Conservation (phyloP, 2,797 vertebrate genomes). For the Lepidocolaptes lacrymiger region DNA sequence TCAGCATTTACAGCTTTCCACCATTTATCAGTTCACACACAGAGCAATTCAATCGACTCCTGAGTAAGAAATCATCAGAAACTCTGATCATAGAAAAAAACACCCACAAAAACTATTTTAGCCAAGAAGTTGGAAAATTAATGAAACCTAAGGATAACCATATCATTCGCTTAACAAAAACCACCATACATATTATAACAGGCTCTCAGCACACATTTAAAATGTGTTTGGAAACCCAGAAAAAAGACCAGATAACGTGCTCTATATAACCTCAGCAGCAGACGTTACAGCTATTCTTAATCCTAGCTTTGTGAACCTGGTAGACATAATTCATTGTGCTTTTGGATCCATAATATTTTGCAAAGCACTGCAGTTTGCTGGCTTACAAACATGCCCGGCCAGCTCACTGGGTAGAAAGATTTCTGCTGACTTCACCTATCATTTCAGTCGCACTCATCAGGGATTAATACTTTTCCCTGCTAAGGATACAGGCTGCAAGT, state of each 20-base stretch:
- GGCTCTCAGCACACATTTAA: background rate
- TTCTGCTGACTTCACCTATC: conserved; percentile 56
- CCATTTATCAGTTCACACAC: background rate
- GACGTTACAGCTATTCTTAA: background rate
- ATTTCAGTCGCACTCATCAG: conserved; percentile 22
- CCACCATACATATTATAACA: background rate
- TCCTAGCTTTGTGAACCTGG: conserved; percentile 36
- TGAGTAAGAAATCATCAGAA: background rate
- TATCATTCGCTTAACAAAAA: background rate
- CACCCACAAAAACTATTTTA: background rate
- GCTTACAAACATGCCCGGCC: background rate
- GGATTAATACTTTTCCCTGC: conserved; percentile 33
- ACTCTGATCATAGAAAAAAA: background rate
- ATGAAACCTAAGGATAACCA: background rate
- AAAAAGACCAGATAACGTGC: background rate
- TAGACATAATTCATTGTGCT: conserved; percentile 4
- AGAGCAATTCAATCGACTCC: background rate
- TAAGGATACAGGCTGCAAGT: background rate
- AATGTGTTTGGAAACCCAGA: background rate
- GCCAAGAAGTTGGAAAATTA: background rate
- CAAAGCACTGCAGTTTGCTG: conserved; percentile 42
- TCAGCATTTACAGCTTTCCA: background rate
- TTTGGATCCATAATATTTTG: conserved; percentile 12
- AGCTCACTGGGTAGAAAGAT: conserved; percentile 9
- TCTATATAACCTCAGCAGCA: background rate